A percentile compares a stretch with the other conserved stretches of the same genome.
Evolutionary conservation across 1,140 invertebrate genomes (phyloP).

Genomic region (Psix sp.): DNA sequence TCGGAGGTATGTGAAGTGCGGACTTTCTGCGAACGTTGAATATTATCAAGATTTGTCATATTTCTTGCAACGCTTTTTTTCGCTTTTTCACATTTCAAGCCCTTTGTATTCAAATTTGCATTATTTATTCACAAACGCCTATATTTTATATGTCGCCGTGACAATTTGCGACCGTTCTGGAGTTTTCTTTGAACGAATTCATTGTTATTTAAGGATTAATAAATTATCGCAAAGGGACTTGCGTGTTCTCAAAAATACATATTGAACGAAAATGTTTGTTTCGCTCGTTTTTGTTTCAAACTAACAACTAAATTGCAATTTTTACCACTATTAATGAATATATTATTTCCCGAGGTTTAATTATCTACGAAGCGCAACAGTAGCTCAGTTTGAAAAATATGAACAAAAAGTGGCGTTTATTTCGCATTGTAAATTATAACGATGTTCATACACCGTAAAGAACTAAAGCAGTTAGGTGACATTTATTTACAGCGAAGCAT

Average conservation of each 20-base stretch:
- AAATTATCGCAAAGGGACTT: no score
- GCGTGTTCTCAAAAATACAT: no score
- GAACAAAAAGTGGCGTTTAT: conserved; percentile 18
- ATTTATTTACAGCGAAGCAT: conserved; percentile 37
- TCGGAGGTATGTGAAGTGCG: conserved; percentile 8
- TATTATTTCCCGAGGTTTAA: conserved; percentile 17
- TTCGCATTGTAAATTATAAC: conserved; percentile 25
- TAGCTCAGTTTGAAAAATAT: conserved; percentile 17
- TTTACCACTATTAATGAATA: background rate
- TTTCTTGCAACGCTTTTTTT: conserved; percentile 7
- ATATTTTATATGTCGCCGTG: no score
- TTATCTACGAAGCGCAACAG: conserved; percentile 19
- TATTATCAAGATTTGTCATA: no score
- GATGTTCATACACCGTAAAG: conserved; percentile 25
- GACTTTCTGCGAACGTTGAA: conserved; percentile 12
- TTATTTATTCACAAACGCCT: no score
- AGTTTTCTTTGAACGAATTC: no score
- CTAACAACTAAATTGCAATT: no score
- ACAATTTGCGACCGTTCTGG: no score
- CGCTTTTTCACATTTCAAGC: background rate
- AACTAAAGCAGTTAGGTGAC: conserved; percentile 26
- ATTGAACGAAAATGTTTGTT: no score
- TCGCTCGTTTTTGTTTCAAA: no score
- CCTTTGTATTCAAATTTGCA: no score
- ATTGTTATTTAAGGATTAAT: no score